Evolutionary conservation across 2,113 vertebrate genomes (phyloP).

Genomic region (Megalops atlanticus): DNA sequence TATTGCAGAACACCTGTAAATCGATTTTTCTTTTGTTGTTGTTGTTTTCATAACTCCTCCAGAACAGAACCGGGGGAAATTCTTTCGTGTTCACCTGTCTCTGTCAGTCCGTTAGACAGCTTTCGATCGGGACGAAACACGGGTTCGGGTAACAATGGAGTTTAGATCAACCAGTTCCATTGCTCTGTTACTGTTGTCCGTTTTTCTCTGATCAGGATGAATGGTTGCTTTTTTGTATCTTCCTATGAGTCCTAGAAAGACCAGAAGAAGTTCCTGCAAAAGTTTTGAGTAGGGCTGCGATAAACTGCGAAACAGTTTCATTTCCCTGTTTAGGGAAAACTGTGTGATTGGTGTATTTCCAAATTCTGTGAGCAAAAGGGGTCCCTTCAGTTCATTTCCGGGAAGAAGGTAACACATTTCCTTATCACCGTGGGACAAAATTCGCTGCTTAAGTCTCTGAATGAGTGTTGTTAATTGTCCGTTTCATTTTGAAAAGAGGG

Average conservation of each 20-base stretch:
- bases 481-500: not conserved
- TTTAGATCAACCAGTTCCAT: not conserved
- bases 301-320: not conserved
- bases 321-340: not conserved
- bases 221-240: not conserved
- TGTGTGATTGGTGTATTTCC: no score
- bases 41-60: not conserved
- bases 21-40: not conserved
- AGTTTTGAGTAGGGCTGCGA: no score
- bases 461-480: not conserved
- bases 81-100: not conserved
- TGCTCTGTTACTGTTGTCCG: not conserved
- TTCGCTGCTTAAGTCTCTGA: not conserved
- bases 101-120: not conserved
- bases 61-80: not conserved
- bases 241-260: no score
- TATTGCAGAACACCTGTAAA: conserved; percentile 15
- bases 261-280: no score
- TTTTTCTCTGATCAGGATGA: not conserved
- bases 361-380: not conserved
- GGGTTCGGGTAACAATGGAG: not conserved
- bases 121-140: not conserved
- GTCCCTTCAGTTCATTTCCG: not conserved
- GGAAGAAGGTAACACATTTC: not conserved
- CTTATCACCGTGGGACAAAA: not conserved